Conservation (phyloP, 2,797 vertebrate genomes). For the Monodelphis domestica region DNA sequence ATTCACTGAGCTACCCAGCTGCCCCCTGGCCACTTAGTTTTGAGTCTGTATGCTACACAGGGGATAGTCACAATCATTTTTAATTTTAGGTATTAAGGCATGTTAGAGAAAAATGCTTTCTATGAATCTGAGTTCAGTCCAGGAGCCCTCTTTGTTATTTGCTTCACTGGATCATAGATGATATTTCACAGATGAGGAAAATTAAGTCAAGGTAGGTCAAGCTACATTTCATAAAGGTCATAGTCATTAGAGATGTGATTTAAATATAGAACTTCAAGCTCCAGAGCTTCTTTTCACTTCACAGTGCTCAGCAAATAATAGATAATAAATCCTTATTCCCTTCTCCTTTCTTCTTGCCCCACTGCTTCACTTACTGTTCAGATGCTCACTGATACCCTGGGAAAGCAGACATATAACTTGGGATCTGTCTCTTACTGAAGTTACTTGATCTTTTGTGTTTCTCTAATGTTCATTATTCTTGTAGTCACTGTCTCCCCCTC, state of each 20-base stretch:
- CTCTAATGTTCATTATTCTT: too few species aligned
- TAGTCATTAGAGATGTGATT: not conserved
- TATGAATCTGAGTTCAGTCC: not conserved
- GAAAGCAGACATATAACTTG: not conserved
- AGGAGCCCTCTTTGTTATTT: not conserved
- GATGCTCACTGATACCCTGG: not conserved
- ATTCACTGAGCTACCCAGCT: too few species aligned
- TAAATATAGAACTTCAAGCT: not conserved
- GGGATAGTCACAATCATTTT: not conserved
- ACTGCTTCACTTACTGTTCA: not conserved
- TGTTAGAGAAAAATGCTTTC: not conserved
- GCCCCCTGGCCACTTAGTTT: too few species aligned
- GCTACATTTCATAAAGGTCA: not conserved
- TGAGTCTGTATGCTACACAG: not conserved
- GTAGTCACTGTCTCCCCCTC: not conserved
- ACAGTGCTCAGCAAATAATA: not conserved
- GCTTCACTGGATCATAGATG: not conserved
- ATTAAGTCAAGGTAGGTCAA: not conserved
- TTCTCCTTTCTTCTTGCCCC: not conserved
- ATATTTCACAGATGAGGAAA: not conserved
- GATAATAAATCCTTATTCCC: not conserved
- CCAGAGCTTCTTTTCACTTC: not conserved
- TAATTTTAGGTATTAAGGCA: not conserved
- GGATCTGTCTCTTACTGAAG: not conserved
- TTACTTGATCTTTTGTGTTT: not conserved